A percentile compares a stretch with the other conserved stretches of the same genome.
Conservation (phyloP, 2,113 vertebrate species). For the Megalops atlanticus region DNA sequence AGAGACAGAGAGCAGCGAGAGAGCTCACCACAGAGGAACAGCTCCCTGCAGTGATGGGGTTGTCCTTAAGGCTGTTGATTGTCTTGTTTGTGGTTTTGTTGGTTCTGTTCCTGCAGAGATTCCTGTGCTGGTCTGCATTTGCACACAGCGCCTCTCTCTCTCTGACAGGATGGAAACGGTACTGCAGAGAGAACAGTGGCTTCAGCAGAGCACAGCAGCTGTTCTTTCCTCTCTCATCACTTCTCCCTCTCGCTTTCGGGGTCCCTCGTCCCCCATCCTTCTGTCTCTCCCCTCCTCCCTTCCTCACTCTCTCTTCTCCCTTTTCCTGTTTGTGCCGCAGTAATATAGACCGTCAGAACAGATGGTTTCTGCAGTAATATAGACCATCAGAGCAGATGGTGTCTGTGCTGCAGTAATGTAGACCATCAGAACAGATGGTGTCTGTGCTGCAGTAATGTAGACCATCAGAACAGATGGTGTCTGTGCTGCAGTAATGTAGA, state of each 20-base stretch:
- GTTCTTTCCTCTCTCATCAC: conserved; percentile 10
- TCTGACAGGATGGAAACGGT: too few relatives aligned
- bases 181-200: neutral
- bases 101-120: neutral
- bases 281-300: neutral
- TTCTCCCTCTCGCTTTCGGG: conserved; percentile 15
- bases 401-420: neutral
- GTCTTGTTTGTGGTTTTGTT: neutral
- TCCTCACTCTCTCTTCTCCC: neutral
- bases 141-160: too few relatives aligned
- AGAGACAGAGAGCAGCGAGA: conserved; percentile 11
- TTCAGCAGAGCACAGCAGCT: neutral
- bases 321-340: neutral
- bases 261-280: conserved; percentile 7
- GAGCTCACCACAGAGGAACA: neutral
- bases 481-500: too few relatives aligned
- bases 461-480: too few relatives aligned
- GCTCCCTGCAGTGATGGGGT: neutral
- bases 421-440: neutral
- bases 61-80: neutral
- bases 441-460: neutral
- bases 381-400: neutral
- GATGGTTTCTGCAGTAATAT: neutral
- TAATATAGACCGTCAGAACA: too few relatives aligned
- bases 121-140: too few relatives aligned